Percentiles rank a stretch among this genome's conserved stretches.
phyloP scores from a whole-genome alignment of 2,113 vertebrate genomes.

The Gasterosteus nipponicus region DNA sequence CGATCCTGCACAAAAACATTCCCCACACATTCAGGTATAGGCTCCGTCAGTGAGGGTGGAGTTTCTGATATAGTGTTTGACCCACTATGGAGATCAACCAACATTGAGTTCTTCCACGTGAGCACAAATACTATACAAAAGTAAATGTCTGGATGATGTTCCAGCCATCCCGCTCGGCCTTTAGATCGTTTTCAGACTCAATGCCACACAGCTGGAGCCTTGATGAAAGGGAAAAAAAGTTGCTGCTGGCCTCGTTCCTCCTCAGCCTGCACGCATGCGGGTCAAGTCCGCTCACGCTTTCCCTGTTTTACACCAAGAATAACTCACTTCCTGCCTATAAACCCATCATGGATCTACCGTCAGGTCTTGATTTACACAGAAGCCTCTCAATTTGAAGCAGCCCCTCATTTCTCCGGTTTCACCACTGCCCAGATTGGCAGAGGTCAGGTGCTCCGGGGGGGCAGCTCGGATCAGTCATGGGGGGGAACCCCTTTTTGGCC shows the following conservation, averaged over 20 bases:
- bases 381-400: conserved; percentile 54
- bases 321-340: conserved; percentile 65
- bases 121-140: conserved; percentile 28
- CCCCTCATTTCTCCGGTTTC: conserved; percentile 56
- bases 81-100: conserved; percentile 5
- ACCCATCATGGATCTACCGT: conserved; percentile 56
- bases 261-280: conserved; percentile 26
- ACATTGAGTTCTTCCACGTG: conserved; percentile 18
- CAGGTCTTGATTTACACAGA: conserved; percentile 57
- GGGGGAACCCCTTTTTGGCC: conserved; percentile 43
- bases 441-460: conserved; percentile 56
- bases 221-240: conserved; percentile 45
- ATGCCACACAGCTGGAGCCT: conserved; percentile 48
- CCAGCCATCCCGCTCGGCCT: conserved; percentile 23
- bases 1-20: no score
- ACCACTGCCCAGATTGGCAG: conserved; percentile 60
- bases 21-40: no score
- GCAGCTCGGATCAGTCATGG: conserved; percentile 49
- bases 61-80: background rate
- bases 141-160: conserved; percentile 31
- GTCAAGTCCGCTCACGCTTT: conserved; percentile 60
- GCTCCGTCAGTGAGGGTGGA: no score
- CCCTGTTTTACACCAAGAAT: conserved; percentile 56
- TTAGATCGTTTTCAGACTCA: conserved; percentile 37
- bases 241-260: conserved; percentile 7